phyloP scores from a whole-genome alignment of 92 coral and sea anemone genomes.

The Parazoanthus darwini region DNA sequence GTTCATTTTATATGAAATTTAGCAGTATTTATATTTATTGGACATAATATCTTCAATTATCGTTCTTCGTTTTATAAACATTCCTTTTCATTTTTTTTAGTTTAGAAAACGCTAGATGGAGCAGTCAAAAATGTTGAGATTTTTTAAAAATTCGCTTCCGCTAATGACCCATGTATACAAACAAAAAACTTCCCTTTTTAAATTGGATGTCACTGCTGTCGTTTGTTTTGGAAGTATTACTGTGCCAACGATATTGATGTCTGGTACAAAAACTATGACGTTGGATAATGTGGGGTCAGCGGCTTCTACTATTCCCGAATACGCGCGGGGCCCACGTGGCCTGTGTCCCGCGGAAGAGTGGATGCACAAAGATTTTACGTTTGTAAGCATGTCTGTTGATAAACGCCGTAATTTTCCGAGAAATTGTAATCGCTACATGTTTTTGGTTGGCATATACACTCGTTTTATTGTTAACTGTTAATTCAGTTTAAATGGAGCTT shows the following conservation, averaged over 20 bases:
- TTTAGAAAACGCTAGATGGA: not conserved
- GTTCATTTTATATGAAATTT: not conserved
- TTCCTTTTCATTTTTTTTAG: no score
- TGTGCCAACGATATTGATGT: not conserved
- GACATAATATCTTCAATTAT: not conserved
- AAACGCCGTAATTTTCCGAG: no score
- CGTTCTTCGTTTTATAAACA: no score
- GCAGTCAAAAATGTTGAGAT: not conserved
- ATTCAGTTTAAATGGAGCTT: no score
- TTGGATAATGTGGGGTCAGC: not conserved
- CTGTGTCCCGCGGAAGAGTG: no score
- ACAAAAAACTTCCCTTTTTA: not conserved
- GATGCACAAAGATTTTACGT: no score
- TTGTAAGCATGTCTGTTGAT: no score
- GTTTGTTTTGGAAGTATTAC: not conserved
- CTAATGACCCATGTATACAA: not conserved
- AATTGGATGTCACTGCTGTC: not conserved
- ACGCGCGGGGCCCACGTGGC: not conserved
- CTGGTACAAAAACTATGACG: not conserved
- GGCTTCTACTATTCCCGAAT: not conserved
- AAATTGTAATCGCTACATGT: no score
- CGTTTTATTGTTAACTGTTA: no score
- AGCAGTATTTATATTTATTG: not conserved
- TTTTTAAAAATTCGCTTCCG: not conserved
- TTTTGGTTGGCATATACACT: no score